Evolutionary conservation across 2,888 invertebrate species (phyloP), one percentile per base, ranked within the genome.

Genomic region (Polylopha cassiicola): DNA sequence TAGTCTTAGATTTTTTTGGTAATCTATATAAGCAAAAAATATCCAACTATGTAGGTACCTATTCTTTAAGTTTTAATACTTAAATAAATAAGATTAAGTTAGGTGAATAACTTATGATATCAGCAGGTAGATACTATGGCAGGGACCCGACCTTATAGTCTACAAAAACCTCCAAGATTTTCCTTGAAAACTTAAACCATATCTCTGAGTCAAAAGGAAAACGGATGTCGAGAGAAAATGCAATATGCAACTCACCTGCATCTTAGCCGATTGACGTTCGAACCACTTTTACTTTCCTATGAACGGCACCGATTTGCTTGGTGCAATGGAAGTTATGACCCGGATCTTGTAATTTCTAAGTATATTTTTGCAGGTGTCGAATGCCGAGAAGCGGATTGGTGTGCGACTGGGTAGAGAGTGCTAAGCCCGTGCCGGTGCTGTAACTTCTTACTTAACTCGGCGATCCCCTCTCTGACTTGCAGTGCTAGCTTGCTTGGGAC

Each of bases 401-500:
- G 61, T 54, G 53, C 69, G 76, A 60, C 62, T 65, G 63, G 57
- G 51, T 64, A 59, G 75, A 61, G 80, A 81, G 69, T 81, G 82
- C 64, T 71, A 62, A 56, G 52, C 51, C 60, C 46, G 44, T 52
- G 29, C 39, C 55, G 54, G 67, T 81, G 78, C 73, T 65, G 76
- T 81, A 84, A 85, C 79, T 70, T 75, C 81, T 84, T 84, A 84
- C 82, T 78, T 77, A 84, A 84, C 74, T 59, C 51, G 33, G 38
- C 37, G 58, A 49, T 51, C 61, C 63, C 67, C 64, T 52, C 65
- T 56, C 57, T 65, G 61, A 72, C 71, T 68, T 63, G 33, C 65
- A 62, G 53, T 61, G 53, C 30, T 16, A n/a, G 26, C 34, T 36
- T 36, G 30, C 41, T 30, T 30, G 26, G n/a, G n/a, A n/a, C n/a